Conservation (phyloP, 2,113 vertebrate species). For the Erpornis zantholeuca region DNA sequence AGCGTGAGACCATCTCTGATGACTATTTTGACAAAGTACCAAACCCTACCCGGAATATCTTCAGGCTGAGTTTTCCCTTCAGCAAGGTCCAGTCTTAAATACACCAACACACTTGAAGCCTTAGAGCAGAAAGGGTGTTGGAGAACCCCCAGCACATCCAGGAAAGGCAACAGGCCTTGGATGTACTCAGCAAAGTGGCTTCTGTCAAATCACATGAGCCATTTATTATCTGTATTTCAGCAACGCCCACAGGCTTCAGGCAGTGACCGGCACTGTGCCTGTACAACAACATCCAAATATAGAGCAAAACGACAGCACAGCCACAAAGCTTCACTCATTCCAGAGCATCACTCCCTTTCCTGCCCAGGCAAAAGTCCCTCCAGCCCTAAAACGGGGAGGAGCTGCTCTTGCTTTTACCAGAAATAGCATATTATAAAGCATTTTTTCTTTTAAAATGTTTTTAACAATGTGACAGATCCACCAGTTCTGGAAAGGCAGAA, state of each 20-base stretch:
- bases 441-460: not conserved
- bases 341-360: not conserved
- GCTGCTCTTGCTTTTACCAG: not conserved
- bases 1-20: not conserved
- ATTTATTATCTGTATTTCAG: constrained; percentile 16
- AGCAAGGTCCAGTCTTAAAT: not conserved
- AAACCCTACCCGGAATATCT: not conserved
- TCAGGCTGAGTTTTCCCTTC: not conserved
- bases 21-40: not conserved
- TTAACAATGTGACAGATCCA: not conserved
- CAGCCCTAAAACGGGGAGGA: not conserved
- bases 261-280: not conserved
- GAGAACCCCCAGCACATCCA: not conserved
- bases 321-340: not conserved
- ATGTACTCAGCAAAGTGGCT: not conserved
- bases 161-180: not conserved
- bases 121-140: not conserved
- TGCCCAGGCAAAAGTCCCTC: not conserved
- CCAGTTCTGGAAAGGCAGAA: not conserved
- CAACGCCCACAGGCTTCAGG: not conserved
- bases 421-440: not conserved
- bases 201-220: not conserved
- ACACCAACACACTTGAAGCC: not conserved
- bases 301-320: not conserved
- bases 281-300: not conserved